Evolutionary conservation across 1,140 invertebrate genomes (phyloP), one percentile per base, ranked within the genome.

Genomic region (Spodoptera litura): DNA sequence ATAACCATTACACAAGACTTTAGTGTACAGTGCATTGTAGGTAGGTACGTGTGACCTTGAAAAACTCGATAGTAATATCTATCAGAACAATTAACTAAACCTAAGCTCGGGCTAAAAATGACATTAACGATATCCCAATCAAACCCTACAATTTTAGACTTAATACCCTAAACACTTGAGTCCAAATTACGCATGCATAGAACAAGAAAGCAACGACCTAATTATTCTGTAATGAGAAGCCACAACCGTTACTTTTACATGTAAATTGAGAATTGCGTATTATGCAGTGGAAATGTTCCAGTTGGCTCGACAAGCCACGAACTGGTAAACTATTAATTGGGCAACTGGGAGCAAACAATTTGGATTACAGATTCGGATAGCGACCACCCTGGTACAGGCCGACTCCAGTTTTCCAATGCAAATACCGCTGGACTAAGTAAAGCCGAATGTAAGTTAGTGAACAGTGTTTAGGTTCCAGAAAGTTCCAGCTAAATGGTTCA

Each of bases 251-350:
- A 68, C 64, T 68, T 68, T 68, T 68, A 68, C 25, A 68, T 68
- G 64, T 52, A 68, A 68, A 68, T 52, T 5, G 27, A 9, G 51
- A 68, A 51, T 15, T 25, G 64, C 35, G 35, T 68, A 68, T 68
- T 68, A 68, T 52, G 44, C 44, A 68, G 64, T 68, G 49, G 49
- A 68, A 51, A 52, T 68, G 64, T 68, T 68, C 64, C 64, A 68
- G 64, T 68, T 68, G 64, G 64, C 64, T 52, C 44, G 64, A 68
- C 64, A 68, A 27, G 20, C 51, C 52, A 15, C 68, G 35, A 71
- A 71, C 52, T 55, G 68, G 51, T 71, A 55, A 71, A 71, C 68
- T 71, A 71, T 71, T 71, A 71, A 71, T 71, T 71, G 68, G 68
- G 8, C 68, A 55, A 55, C 68, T 55, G 68, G 68, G 68, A 71